These are phyloP conservation scores for Hypotaenidia philippensis DNA, from an alignment of 2,797 vertebrate genomes.

Conservation along the genomic window DNA sequence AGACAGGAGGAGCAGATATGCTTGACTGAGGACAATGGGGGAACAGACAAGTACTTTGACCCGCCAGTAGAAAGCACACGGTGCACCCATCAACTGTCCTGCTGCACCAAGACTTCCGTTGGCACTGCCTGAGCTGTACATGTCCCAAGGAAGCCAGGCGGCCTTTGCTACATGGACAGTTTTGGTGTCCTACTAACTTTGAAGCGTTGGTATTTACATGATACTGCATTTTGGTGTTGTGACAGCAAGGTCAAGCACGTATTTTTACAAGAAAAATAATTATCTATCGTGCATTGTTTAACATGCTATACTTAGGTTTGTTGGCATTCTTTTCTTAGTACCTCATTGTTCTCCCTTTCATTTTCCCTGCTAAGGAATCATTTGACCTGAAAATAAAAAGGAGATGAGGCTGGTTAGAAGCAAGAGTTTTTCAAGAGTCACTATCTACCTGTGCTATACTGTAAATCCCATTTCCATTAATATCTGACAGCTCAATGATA, in stretches of 20 bases:
- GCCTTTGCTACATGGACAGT: neutral
- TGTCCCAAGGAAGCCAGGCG: neutral
- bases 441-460: neutral
- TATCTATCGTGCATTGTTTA: neutral
- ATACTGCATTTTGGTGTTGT: neutral
- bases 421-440: neutral
- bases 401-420: neutral
- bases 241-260: neutral
- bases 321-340: neutral
- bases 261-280: neutral
- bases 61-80: neutral
- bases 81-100: neutral
- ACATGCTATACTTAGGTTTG: neutral
- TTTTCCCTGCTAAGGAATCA: neutral
- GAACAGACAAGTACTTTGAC: neutral
- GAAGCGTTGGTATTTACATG: neutral
- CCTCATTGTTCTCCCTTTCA: neutral
- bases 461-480: constrained; percentile 18
- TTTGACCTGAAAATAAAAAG: constrained; percentile 29
- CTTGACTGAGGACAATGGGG: neutral
- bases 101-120: neutral
- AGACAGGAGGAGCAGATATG: neutral
- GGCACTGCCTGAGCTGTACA: neutral
- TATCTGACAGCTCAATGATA: neutral
- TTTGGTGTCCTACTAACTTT: neutral